phyloP scores from a whole-genome alignment of 2,888 invertebrate genomes.

The Microplitis deprimator region DNA sequence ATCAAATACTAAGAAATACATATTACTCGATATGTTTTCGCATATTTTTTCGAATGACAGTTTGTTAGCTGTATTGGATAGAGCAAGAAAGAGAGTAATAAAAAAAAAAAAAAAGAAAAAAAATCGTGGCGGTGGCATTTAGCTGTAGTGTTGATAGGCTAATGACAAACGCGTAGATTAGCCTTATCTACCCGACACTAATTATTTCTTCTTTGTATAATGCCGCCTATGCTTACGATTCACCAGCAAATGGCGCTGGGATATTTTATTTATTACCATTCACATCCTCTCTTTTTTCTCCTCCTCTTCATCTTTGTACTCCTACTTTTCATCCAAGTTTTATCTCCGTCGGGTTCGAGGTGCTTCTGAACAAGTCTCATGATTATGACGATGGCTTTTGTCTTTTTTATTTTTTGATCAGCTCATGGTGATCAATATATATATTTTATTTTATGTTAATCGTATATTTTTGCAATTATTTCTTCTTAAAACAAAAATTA shows the following conservation, averaged over 20 bases:
- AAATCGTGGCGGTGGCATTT: constrained; percentile 53
- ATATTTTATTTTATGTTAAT: background rate
- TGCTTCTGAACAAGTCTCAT: background rate
- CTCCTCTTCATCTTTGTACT: background rate
- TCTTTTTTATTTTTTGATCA: constrained; percentile 6
- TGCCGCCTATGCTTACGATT: constrained; percentile 54
- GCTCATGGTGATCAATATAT: background rate
- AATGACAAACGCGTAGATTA: constrained; percentile 70
- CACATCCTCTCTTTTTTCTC: constrained; percentile 23
- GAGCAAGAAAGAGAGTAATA: constrained; percentile 29
- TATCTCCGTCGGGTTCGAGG: constrained; percentile 29
- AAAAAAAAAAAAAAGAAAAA: constrained; percentile 34
- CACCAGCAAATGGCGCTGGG: constrained; percentile 49
- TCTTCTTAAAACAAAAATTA: too few relatives aligned
- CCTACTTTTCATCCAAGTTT: background rate
- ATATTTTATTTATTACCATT: constrained; percentile 57
- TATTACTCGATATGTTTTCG: constrained; percentile 62
- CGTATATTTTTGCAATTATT: too few relatives aligned
- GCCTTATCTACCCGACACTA: constrained; percentile 65
- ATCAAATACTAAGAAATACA: constrained; percentile 57
- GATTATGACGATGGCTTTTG: background rate
- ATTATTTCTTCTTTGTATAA: constrained; percentile 68
- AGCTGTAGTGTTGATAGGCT: constrained; percentile 66
- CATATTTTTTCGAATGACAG: constrained; percentile 56
- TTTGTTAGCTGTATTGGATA: constrained; percentile 17